phyloP scores from a whole-genome alignment of 1,140 invertebrate species.

The Ooceraea biroi region DNA sequence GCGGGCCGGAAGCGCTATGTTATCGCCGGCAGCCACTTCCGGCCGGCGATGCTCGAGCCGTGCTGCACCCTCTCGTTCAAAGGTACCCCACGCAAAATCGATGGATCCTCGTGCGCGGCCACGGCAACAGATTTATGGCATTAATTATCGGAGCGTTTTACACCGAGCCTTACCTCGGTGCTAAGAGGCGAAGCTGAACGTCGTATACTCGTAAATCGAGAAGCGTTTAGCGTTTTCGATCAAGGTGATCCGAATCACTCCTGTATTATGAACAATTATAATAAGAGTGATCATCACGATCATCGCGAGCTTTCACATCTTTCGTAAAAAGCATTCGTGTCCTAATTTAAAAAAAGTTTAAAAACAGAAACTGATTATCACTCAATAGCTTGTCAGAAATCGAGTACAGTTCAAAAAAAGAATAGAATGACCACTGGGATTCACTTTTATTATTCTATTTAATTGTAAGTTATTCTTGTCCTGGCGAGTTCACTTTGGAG shows the following conservation, averaged over 20 bases:
- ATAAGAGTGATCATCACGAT: conserved; percentile 14
- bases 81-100: conserved; percentile 63
- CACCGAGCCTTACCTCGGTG: neutral
- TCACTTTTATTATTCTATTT: neutral
- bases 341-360: neutral
- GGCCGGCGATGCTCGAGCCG: conserved; percentile 58
- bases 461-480: neutral
- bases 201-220: conserved; percentile 38
- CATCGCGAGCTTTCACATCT: neutral
- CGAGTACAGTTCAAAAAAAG: neutral
- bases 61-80: conserved; percentile 26
- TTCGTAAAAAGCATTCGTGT: neutral
- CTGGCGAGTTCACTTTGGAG: neutral
- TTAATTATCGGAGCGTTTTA: conserved; percentile 71
- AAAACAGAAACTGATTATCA: no score
- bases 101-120: conserved; percentile 64
- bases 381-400: neutral
- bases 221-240: conserved; percentile 19
- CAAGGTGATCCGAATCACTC: conserved; percentile 3
- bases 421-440: neutral
- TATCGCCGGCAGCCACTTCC: conserved; percentile 77
- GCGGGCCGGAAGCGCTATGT: conserved; percentile 79
- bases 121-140: conserved; percentile 75
- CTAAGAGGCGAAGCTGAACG: conserved; percentile 35
- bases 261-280: neutral